phyloP scores from a whole-genome alignment of 1,140 invertebrate genomes.

The Drosophila quadrilineata region DNA sequence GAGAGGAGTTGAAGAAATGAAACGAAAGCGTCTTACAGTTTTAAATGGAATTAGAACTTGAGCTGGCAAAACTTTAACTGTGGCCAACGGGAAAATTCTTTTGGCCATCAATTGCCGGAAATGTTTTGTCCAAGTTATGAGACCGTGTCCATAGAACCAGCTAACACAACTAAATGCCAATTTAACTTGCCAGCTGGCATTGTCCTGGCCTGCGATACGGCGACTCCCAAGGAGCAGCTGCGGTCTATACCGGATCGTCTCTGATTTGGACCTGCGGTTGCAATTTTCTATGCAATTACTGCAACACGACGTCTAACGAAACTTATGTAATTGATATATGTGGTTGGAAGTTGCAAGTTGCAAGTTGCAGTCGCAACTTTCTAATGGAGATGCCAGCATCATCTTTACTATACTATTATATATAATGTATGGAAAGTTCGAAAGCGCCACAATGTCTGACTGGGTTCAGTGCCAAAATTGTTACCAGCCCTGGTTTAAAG shows the following conservation, averaged over 20 bases:
- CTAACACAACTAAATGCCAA: conserved; percentile 48
- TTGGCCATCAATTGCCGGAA: conserved; percentile 44
- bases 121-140: conserved; percentile 57
- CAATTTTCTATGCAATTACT: conserved; percentile 62
- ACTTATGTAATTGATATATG: conserved; percentile 76
- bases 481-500: conserved; percentile 16
- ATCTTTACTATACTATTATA: conserved; percentile 12
- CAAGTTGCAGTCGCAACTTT: conserved; percentile 48
- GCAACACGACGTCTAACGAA: conserved; percentile 40
- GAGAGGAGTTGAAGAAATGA: too few species aligned
- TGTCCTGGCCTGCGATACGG: background rate
- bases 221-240: background rate
- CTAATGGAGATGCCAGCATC: conserved; percentile 49
- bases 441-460: conserved; percentile 52
- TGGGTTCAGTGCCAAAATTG: conserved; percentile 29
- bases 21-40: too few species aligned
- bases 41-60: conserved; percentile 45
- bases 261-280: conserved; percentile 35
- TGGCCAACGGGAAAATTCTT: background rate
- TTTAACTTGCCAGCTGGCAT: conserved; percentile 27
- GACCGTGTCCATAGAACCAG: conserved; percentile 26
- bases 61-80: conserved; percentile 9
- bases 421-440: conserved; percentile 22
- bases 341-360: conserved; percentile 22
- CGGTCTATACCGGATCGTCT: background rate